Base-by-base conservation (phyloP, 2,113 vertebrate genomes). In the Aldabrachelys gigantea region DNA sequence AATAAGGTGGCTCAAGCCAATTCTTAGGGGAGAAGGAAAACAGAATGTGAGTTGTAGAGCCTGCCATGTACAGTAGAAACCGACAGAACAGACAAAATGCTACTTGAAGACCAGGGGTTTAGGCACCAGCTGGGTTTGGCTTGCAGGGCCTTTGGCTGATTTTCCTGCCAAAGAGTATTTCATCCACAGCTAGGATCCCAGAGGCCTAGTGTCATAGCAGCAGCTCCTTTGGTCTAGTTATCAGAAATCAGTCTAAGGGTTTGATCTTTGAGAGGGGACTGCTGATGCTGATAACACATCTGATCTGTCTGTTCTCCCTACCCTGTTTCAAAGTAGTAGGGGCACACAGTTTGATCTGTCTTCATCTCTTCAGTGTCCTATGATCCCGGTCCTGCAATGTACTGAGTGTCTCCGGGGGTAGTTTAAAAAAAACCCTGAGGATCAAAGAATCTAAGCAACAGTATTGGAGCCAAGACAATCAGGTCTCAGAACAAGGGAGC, bases 371-470 rank as follows among this genome's bases (percentile, higher is more conserved):
- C 0, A 0, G 50, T 2, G 5, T 25, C 38, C 35, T 49, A 19
- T 13, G 69, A 65, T n/a, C 4, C 56, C 41, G 29, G 27, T 88
- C 81, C 81, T 59, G 76, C 29, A 82, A 8, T 6, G 27, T 25
- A 52, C 25, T n/a, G 27, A 56, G 88, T 52, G 41, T 76, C 41
- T 38, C 13, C 47, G 69, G 72, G 59, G 47, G 81, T 50, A 5
- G 22, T 80, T 52, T 7, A 16, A 53, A 25, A 25, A 14, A 10
- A 27, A 10, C 4, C 38, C 52, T 0, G 2, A 38, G 62, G 25
- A 57, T 80, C 14, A 1, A 0, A 44, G 72, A 10, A 24, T 5
- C 22, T 10, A 21, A 12, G 85, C 19, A 5, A 35, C 17, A 16
- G 16, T n/a, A n/a, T 19, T 21, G 35, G 35, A 69, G 62, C 62